These are phyloP conservation scores for Uloborus diversus DNA, from an alignment of 1,140 invertebrate species.

Conservation along the genomic window DNA sequence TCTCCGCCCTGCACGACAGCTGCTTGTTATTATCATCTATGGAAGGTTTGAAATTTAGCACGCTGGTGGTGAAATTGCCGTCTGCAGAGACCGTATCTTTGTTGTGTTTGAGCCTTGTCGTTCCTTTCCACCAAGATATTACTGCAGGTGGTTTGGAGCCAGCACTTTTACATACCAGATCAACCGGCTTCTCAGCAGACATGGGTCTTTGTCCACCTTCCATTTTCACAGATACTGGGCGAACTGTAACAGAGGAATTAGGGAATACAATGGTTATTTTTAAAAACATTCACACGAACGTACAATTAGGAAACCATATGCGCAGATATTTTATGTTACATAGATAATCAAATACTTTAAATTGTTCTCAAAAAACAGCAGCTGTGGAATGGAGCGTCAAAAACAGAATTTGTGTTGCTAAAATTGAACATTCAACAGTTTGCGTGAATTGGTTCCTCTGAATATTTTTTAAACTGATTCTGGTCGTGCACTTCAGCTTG, in stretches of 20 bases:
- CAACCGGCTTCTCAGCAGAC: constrained; percentile 82
- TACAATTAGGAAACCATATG: too few species aligned
- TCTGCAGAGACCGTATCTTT: constrained; percentile 72
- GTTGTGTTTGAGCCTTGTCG: constrained; percentile 68
- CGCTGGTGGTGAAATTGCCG: constrained; percentile 85
- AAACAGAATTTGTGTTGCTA: too few species aligned
- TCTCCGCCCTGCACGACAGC: constrained; percentile 83
- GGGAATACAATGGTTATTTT: neutral
- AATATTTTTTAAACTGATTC: too few species aligned
- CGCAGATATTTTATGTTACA: too few species aligned
- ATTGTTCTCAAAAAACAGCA: too few species aligned
- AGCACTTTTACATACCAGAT: constrained; percentile 83
- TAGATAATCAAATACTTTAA: too few species aligned
- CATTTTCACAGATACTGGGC: constrained; percentile 81
- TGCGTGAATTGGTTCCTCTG: too few species aligned
- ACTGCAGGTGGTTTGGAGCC: constrained; percentile 85
- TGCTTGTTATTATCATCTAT: constrained; percentile 84
- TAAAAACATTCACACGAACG: too few species aligned
- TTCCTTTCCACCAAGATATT: constrained; percentile 87
- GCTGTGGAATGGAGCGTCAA: too few species aligned
- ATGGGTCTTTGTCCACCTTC: constrained; percentile 80
- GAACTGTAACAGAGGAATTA: constrained; percentile 70
- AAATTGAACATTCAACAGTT: too few species aligned
- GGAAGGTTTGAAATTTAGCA: constrained; percentile 78
- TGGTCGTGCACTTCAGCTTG: too few species aligned